These are phyloP conservation scores for Pangasius krempfi DNA, from an alignment of 2,797 vertebrate species.

Conservation along the genomic window DNA sequence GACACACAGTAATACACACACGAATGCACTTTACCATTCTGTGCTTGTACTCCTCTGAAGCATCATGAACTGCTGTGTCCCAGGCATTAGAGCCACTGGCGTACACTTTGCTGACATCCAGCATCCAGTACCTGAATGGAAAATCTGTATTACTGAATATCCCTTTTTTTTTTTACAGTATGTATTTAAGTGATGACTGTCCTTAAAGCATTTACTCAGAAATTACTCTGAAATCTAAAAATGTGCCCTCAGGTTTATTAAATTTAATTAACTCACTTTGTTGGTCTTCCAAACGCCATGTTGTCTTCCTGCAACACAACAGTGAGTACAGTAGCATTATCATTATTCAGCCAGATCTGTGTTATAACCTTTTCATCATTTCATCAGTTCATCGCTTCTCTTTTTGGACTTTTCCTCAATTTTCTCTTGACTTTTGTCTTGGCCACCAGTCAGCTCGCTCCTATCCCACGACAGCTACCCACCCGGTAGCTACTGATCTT, in stretches of 20 bases:
- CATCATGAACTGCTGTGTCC: slow-evolving; percentile 91
- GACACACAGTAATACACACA: background rate
- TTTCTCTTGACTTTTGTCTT: background rate
- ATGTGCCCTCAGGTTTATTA: background rate
- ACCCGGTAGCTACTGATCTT: too few species aligned
- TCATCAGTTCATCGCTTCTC: background rate
- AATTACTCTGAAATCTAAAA: background rate
- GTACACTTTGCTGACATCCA: slow-evolving; percentile 88
- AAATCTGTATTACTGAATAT: background rate
- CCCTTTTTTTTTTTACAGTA: background rate
- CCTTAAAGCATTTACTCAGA: background rate
- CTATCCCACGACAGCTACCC: background rate
- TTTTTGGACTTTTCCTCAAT: background rate
- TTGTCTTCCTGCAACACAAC: slow-evolving; percentile 86
- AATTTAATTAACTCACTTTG: slow-evolving; percentile 82
- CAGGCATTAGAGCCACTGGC: slow-evolving; percentile 80
- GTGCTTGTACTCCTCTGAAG: slow-evolving; percentile 96
- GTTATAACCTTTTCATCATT: background rate
- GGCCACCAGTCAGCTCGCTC: too few species aligned
- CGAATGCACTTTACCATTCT: slow-evolving; percentile 79
- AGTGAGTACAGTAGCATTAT: background rate
- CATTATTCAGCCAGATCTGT: background rate
- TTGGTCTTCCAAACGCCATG: slow-evolving; percentile 97
- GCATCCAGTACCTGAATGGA: slow-evolving; percentile 86
- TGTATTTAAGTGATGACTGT: background rate